A percentile compares a stretch with the other conserved stretches of the same genome.
Conservation (phyloP, 2,113 vertebrate genomes). For the Halcyon malimbica region DNA sequence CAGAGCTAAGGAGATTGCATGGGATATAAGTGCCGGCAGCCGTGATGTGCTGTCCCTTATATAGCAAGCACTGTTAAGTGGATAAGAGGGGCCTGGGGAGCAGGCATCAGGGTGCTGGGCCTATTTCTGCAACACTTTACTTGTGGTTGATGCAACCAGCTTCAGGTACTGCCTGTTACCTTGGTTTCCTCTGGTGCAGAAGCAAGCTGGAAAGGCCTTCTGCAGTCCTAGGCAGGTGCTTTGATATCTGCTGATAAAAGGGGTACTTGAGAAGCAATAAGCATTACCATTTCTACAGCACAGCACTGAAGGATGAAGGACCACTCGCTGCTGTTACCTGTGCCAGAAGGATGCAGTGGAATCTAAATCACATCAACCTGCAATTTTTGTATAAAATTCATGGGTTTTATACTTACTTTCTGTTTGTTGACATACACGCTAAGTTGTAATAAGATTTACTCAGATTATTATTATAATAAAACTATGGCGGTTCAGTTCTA, state of each 20-base stretch:
- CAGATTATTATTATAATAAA: constrained; percentile 29
- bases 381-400: not conserved
- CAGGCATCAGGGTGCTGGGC: fast-evolving
- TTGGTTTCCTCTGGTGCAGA: not conserved
- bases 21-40: not conserved
- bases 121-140: not conserved
- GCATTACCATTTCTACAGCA: fast-evolving
- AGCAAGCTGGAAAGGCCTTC: not conserved
- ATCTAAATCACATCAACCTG: not conserved
- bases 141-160: not conserved
- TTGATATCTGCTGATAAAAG: not conserved
- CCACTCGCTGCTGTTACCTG: not conserved
- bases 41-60: not conserved
- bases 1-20: constrained; percentile 34
- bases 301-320: not conserved
- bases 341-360: not conserved
- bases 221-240: not conserved
- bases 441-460: constrained; percentile 19
- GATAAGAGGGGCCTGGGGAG: not conserved
- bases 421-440: not conserved
- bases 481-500: not conserved
- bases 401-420: not conserved
- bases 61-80: constrained; percentile 1
- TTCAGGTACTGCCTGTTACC: not conserved
- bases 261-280: not conserved